Conservation (phyloP, 2,797 vertebrate species). For the Mormyrops attenuatus region DNA sequence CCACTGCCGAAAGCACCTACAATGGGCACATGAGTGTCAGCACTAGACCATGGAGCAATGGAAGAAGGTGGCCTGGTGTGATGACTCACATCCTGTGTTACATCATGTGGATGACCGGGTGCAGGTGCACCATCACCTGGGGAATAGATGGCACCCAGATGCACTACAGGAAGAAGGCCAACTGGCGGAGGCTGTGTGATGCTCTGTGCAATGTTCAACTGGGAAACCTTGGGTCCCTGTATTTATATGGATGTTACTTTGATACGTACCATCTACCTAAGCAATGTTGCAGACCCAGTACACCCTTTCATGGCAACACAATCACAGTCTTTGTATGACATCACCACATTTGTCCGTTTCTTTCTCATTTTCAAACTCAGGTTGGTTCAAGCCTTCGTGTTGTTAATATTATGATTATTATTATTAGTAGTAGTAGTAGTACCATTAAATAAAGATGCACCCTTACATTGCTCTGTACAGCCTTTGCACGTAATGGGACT, state of each 20-base stretch:
- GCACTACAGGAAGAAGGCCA: background rate
- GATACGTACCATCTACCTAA: background rate
- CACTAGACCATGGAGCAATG: too few relatives aligned
- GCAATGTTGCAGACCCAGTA: background rate
- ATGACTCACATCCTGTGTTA: too few relatives aligned
- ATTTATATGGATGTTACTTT: background rate
- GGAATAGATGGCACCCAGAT: background rate
- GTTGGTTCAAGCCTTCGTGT: background rate
- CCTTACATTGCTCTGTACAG: background rate
- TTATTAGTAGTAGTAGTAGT: background rate
- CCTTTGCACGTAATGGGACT: background rate
- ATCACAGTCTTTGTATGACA: too few relatives aligned
- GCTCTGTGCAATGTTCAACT: background rate
- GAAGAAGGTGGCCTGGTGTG: too few relatives aligned
- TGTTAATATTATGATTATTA: background rate
- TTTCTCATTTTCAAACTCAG: too few relatives aligned
- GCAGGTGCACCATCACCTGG: too few relatives aligned
- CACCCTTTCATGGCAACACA: background rate
- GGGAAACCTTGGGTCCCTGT: background rate
- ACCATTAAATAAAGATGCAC: background rate
- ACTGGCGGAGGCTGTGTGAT: background rate
- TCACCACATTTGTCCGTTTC: too few relatives aligned
- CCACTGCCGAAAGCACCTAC: too few relatives aligned
- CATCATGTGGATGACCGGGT: too few relatives aligned
- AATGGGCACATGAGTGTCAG: too few relatives aligned